Percentiles rank a stretch among this genome's conserved stretches.
These are phyloP conservation scores for Loripinus fragilis DNA, from an alignment of 2,888 invertebrate genomes.

Conservation along the genomic window DNA sequence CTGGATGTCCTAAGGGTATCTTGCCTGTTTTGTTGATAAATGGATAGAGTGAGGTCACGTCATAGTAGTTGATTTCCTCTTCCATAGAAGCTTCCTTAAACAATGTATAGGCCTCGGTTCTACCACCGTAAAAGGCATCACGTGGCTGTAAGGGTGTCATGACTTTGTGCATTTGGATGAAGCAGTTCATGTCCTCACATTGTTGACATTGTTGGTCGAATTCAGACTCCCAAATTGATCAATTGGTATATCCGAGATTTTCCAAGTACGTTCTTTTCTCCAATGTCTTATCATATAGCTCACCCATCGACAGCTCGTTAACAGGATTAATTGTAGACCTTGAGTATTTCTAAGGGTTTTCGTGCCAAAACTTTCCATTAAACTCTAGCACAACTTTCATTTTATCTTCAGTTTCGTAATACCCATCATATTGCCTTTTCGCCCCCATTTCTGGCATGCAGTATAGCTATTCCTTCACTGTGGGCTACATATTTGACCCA, in stretches of 20 bases:
- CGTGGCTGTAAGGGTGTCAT: conserved; percentile 54
- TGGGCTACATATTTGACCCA: conserved; percentile 37
- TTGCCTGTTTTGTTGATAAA: conserved; percentile 61
- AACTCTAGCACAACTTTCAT: conserved; percentile 26
- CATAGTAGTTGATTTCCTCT: conserved; percentile 63
- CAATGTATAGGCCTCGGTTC: conserved; percentile 66
- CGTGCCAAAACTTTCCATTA: conserved; percentile 39
- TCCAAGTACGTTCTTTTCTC: conserved; percentile 33
- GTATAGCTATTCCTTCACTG: conserved; percentile 15
- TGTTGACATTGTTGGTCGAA: conserved; percentile 27
- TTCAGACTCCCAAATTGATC: conserved; percentile 62
- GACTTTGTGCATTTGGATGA: conserved; percentile 37
- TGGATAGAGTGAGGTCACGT: conserved; percentile 60
- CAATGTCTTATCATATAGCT: conserved; percentile 27
- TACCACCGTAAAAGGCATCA: conserved; percentile 71
- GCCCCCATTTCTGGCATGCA: conserved; percentile 29
- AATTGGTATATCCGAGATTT: conserved; percentile 41
- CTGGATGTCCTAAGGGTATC: conserved; percentile 67
- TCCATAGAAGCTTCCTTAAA: conserved; percentile 43
- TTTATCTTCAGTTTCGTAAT: conserved; percentile 32
- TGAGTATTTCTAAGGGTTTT: conserved; percentile 16
- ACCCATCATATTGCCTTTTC: conserved; percentile 37
- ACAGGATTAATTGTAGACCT: conserved; percentile 27
- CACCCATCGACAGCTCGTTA: conserved; percentile 27
- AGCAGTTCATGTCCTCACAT: conserved; percentile 47